phyloP scores from a whole-genome alignment of 2,113 vertebrate genomes.

The Corythaixoides concolor region DNA sequence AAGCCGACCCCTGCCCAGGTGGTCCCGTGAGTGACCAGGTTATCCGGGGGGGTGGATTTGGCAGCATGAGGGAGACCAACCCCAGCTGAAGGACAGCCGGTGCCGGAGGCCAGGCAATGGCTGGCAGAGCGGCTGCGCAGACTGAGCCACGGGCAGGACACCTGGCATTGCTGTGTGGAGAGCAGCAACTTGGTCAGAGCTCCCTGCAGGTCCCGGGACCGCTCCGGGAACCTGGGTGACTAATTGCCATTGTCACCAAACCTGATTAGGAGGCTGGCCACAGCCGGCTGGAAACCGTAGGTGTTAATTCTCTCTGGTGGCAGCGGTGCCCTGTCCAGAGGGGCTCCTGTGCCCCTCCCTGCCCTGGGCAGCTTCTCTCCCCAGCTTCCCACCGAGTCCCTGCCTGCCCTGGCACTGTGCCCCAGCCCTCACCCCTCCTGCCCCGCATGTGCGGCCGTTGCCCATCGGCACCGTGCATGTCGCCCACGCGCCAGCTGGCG shows the following conservation, averaged over 20 bases:
- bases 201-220: background rate
- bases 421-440: background rate
- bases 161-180: rapidly evolving
- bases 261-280: conserved; percentile 27
- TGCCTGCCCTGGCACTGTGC: background rate
- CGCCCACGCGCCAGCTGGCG: rapidly evolving
- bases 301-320: background rate
- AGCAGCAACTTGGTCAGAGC: background rate
- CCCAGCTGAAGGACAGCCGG: background rate
- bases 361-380: background rate
- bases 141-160: background rate
- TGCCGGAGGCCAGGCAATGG: background rate
- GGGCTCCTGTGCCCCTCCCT: background rate
- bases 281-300: background rate
- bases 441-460: rapidly evolving
- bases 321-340: background rate
- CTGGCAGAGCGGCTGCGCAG: background rate
- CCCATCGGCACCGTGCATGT: rapidly evolving
- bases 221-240: background rate
- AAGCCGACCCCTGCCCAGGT: background rate
- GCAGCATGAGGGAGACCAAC: background rate
- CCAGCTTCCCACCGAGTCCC: background rate
- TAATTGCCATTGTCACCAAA: conserved; percentile 37
- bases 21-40: background rate
- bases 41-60: background rate